Evolutionary conservation across 1,140 invertebrate genomes (phyloP).

Genomic region (Tribolium madens): DNA sequence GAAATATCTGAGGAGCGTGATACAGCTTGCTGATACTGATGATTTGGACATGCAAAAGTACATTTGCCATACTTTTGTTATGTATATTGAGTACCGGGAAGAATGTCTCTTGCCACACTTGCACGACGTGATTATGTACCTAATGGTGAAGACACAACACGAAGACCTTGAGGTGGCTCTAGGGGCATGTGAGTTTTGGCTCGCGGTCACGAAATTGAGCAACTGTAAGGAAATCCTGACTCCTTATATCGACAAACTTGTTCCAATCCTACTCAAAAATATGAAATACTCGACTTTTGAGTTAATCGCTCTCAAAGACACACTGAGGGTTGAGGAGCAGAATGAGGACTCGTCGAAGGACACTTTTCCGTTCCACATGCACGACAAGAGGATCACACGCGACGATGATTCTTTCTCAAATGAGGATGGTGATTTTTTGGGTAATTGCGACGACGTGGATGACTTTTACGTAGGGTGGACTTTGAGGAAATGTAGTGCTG

Average conservation of each 20-base stretch:
- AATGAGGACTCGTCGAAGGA: slow-evolving; percentile 61
- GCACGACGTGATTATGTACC: slow-evolving; percentile 97
- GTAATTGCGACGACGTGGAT: slow-evolving; percentile 84
- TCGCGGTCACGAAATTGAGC: slow-evolving; percentile 94
- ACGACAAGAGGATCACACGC: slow-evolving; percentile 66
- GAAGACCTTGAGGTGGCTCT: slow-evolving; percentile 92
- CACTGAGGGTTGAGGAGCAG: slow-evolving; percentile 59
- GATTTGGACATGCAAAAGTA: slow-evolving; percentile 60
- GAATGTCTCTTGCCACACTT: slow-evolving; percentile 83
- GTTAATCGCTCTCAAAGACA: slow-evolving; percentile 89
- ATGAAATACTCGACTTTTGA: slow-evolving; percentile 99
- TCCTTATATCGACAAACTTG: slow-evolving; percentile 85
- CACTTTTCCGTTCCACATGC: slow-evolving; percentile 57
- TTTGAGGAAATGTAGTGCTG: slow-evolving; percentile 97
- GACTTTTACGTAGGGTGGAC: slow-evolving; percentile 98
- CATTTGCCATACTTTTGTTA: slow-evolving; percentile 63
- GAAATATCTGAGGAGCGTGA: slow-evolving; percentile 60
- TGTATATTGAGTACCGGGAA: slow-evolving; percentile 62
- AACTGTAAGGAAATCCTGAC: slow-evolving; percentile 93
- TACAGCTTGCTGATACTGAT: slow-evolving; percentile 57
- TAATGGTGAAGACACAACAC: slow-evolving; percentile 95
- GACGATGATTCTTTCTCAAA: slow-evolving; percentile 68
- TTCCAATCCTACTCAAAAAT: slow-evolving; percentile 93
- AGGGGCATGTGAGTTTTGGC: slow-evolving; percentile 99
- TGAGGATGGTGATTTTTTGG: slow-evolving; percentile 76